Base-by-base conservation (phyloP, 2,888 invertebrate species). In the Luffia ferchaultella region DNA sequence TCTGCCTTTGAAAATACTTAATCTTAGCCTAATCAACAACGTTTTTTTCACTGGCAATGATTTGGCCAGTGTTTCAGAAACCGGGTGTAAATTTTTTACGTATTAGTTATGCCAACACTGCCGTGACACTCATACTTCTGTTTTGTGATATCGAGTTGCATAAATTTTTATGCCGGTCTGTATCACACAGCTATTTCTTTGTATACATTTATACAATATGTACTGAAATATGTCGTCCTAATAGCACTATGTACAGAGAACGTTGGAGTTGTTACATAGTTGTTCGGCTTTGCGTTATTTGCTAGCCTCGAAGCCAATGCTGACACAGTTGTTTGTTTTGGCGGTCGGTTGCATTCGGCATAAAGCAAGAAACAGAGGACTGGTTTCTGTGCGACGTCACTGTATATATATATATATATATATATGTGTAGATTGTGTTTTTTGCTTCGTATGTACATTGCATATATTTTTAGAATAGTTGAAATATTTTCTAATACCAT, bases 401-500 rank as follows among this genome's bases (percentile, higher is more conserved):
- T 30, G 30, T 30, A 30, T 30, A 30, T 30, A 30, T 30, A 7
- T 30, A 30, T 30, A 30, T 30, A 30, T 30, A 30, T 30, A 30
- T 30, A 7, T 30, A 30, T 30, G 12, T 30, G 12, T 3, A 30
- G 30, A 30, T 30, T 30, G 30, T 30, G 3, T 30, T 30, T 30
- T 30, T 30, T 12, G 30, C 30, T 30, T 30, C 30, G 3, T 30
- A 30, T 30, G 30, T 30, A 30, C 12, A 12, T 30, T 7, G 30
- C 30, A 12, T 7, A 30, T 30, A 7, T 30, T 30, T 30, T 30
- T 30, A 7, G 3, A 7, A 30, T 30, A 30, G 3, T 30, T 12
- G 30, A 30, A 12, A 12, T 30, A 30, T 30, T 7, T 12, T 43
- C 3, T 43, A 43, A 16, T 43, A 43, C n/a, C n/a, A n/a, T 61